Evolutionary conservation across 2,888 invertebrate genomes (phyloP).

Genomic region (Sarcophaga caerulescens): DNA sequence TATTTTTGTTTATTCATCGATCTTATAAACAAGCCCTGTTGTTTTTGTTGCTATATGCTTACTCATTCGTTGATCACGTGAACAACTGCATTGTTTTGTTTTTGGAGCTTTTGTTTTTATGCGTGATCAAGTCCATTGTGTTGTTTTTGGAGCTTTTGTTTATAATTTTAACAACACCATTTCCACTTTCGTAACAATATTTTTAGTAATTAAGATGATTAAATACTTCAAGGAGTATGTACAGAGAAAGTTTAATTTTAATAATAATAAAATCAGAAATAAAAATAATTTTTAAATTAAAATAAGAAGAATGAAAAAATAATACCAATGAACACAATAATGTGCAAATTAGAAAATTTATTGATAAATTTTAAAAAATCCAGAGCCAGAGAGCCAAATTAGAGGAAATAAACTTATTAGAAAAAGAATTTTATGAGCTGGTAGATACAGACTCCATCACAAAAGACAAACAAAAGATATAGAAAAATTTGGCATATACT

Average conservation of each 20-base stretch:
- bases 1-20: too few relatives aligned
- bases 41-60: too few relatives aligned
- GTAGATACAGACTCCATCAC: not conserved
- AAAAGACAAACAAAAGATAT: not conserved
- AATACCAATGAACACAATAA: not conserved
- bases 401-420: not conserved
- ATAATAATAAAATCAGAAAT: too few relatives aligned
- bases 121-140: too few relatives aligned
- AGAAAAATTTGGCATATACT: constrained; percentile 1
- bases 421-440: not conserved
- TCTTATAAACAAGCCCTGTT: too few relatives aligned
- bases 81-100: too few relatives aligned
- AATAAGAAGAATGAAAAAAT: too few relatives aligned
- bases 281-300: not conserved
- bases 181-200: too few relatives aligned
- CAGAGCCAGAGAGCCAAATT: not conserved
- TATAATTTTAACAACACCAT: too few relatives aligned
- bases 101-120: too few relatives aligned
- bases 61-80: too few relatives aligned
- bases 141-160: too few relatives aligned
- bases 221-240: constrained; percentile 2
- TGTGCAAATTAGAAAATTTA: not conserved
- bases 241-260: not conserved
- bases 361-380: not conserved
- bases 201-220: not conserved